Conservation (phyloP, 2,113 vertebrate species). For the Ancistrus triradiatus region DNA sequence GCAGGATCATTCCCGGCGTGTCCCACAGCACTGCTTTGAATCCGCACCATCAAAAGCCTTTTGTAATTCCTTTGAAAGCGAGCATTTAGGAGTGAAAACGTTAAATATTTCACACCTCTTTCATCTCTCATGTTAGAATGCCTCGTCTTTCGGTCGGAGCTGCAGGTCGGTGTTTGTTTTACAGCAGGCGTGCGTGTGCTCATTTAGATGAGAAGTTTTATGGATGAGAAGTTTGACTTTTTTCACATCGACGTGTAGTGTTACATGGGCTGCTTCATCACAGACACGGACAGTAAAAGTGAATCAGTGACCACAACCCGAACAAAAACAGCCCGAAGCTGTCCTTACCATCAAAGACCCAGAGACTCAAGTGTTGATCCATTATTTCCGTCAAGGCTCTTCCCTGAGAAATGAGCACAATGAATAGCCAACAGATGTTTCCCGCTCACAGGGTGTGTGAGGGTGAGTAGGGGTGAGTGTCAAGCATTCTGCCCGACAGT, state of each 20-base stretch:
- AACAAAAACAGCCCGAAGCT: slow-evolving; percentile 40
- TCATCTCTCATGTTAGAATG: no score
- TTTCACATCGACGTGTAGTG: slow-evolving; percentile 21
- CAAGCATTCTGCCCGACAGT: slow-evolving; percentile 3
- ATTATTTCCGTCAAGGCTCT: slow-evolving; percentile 32
- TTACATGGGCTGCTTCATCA: slow-evolving; percentile 21
- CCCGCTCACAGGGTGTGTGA: neutral
- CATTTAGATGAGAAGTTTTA: slow-evolving; percentile 2
- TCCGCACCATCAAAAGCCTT: no score
- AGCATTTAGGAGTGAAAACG: no score
- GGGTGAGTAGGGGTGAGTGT: slow-evolving; percentile 7
- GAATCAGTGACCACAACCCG: slow-evolving; percentile 32
- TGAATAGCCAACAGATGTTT: slow-evolving; percentile 44
- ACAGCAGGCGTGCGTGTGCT: slow-evolving; percentile 8
- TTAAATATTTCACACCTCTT: no score
- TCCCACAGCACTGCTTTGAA: no score
- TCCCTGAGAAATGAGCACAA: slow-evolving; percentile 36
- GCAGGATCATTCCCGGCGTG: no score
- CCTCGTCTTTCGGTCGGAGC: no score
- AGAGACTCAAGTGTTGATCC: slow-evolving; percentile 33
- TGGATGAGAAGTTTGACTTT: slow-evolving; percentile 17
- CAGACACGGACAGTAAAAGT: slow-evolving; percentile 20
- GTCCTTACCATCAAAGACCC: slow-evolving; percentile 38
- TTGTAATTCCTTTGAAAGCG: no score
- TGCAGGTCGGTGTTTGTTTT: slow-evolving; percentile 20